Percentiles rank a stretch among this genome's conserved stretches.
Evolutionary conservation across 1,140 invertebrate genomes (phyloP).

Genomic region (Achatina immaculata): DNA sequence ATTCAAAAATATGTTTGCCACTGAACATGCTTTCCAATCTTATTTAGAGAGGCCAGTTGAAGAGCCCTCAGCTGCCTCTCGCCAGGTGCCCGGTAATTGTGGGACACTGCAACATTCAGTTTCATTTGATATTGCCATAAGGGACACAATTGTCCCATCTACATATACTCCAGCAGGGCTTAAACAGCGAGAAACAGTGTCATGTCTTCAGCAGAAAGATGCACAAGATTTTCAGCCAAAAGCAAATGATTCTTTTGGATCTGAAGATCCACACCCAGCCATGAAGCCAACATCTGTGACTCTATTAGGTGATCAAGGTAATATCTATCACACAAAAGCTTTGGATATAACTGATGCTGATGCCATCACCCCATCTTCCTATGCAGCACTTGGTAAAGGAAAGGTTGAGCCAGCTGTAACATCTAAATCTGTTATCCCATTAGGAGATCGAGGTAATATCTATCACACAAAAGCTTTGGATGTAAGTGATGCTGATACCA

Average conservation of each 20-base stretch:
- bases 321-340: slow-evolving; percentile 32
- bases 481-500: slow-evolving; percentile 26
- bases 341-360: slow-evolving; percentile 28
- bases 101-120: not conserved
- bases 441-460: slow-evolving; percentile 34
- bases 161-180: not conserved
- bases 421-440: not conserved
- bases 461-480: slow-evolving; percentile 33
- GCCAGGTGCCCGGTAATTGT: not conserved
- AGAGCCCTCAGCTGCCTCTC: not conserved
- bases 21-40: not conserved
- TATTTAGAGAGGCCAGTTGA: not conserved
- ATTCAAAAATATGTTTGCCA: too few species aligned
- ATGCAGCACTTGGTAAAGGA: not conserved
- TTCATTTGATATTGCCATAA: not conserved
- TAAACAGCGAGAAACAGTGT: too few species aligned
- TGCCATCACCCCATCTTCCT: not conserved
- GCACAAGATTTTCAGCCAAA: too few species aligned
- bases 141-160: not conserved
- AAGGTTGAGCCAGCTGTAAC: not conserved
- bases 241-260: too few species aligned
- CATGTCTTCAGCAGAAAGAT: too few species aligned
- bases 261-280: too few species aligned
- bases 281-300: not conserved
- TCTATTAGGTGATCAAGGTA: slow-evolving; percentile 29